Evolutionary conservation across 1,140 invertebrate genomes (phyloP).

Genomic region (Drosophila pachea): DNA sequence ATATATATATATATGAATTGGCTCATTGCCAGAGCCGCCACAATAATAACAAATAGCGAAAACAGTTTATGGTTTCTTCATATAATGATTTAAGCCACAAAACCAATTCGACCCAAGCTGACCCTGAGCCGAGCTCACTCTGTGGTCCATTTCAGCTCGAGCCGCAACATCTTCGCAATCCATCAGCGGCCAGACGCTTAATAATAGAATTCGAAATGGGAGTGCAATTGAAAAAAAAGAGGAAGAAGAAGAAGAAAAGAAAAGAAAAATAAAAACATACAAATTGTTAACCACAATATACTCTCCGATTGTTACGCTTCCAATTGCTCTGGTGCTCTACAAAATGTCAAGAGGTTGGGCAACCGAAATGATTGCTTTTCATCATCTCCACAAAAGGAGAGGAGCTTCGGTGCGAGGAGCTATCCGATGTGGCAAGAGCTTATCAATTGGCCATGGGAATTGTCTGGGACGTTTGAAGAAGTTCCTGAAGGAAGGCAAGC

Average conservation of each 20-base stretch:
- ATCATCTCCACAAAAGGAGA: conserved; percentile 30
- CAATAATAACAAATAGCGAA: conserved; percentile 38
- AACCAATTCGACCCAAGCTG: conserved; percentile 67
- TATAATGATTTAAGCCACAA: conserved; percentile 64
- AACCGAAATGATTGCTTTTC: conserved; percentile 40
- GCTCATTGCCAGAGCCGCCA: conserved; percentile 50
- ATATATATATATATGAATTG: conserved; percentile 32
- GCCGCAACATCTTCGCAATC: conserved; percentile 13
- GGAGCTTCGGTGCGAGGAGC: conserved; percentile 6
- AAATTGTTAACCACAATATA: conserved; percentile 52
- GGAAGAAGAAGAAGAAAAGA: too few species aligned
- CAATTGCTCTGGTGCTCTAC: conserved; percentile 18
- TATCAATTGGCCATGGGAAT: conserved; percentile 23
- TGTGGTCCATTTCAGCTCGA: conserved; percentile 11
- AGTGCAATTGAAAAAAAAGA: conserved; percentile 59
- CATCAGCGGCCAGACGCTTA: conserved; percentile 44
- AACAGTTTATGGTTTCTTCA: conserved; percentile 60
- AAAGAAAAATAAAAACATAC: too few species aligned
- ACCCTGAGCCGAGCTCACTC: conserved; percentile 47
- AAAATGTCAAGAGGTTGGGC: conserved; percentile 65
- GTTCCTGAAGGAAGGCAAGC: too few species aligned
- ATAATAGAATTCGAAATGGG: conserved; percentile 64
- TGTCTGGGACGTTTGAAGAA: background rate
- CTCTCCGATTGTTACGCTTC: conserved; percentile 45
- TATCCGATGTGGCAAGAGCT: conserved; percentile 4